Base-by-base conservation (phyloP, 2,888 invertebrate genomes). In the Noctua comes region DNA sequence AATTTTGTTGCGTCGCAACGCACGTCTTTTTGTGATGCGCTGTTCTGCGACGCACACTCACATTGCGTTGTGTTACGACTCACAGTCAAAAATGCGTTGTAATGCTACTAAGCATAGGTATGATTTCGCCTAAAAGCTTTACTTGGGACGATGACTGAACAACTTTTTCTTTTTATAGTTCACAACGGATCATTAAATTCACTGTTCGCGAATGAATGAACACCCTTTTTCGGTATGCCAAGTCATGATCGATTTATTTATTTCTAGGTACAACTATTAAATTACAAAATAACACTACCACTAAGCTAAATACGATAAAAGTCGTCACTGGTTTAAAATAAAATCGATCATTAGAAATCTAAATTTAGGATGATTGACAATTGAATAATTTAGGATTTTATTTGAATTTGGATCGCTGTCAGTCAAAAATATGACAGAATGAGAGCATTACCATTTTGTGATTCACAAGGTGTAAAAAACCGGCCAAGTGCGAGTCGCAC, bases 141-240 rank as follows among this genome's bases (percentile, higher is more conserved):
- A 83, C 71, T 65, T 73, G 71, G 51, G 46, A 46, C 59, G 48
- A 83, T 73, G 86, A 84, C 73, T 54, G 24, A 18, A 59, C 86
- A 71, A 71, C 64, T 86, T 85, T 59, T 79, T 73, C 68, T 72
- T 78, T 80, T 69, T 70, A 64, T 82, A 65, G 74, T 69, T 54
- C 77, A 57, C 57, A 40, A 48, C 76, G 78, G 76, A 66, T 68
- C 88, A 86, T 85, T 87, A 68, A 85, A 76, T 79, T 75, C 65
- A 72, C 79, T 84, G 76, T 79, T 86, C 66, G 82, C 70, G 83
- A 82, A 66, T 83, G 86, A 82, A 81, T 76, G 69, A 75, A 85
- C 75, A 85, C 82, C 82, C 69, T 73, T 86, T 86, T 70, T 68
- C 54, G 36, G n/a, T 36, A 83, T 73, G 80, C 64, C 66, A n/a